Evolutionary conservation across 2,888 invertebrate species (phyloP).

Genomic region (Ypsolopha scabrella): DNA sequence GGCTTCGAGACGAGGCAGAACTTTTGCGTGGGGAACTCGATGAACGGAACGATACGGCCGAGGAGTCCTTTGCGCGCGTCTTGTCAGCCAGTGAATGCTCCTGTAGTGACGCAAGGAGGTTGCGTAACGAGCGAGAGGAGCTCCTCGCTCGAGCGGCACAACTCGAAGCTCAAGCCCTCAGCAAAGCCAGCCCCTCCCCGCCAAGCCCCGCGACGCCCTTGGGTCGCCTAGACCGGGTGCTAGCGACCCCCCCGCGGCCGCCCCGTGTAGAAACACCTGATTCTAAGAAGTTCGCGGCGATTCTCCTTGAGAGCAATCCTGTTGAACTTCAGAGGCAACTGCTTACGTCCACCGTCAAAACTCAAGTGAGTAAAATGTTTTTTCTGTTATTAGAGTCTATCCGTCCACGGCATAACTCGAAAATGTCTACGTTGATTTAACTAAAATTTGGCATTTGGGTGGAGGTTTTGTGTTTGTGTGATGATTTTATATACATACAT

Average conservation of each 20-base stretch:
- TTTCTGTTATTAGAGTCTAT: too few relatives aligned
- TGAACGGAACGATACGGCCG: conserved; percentile 68
- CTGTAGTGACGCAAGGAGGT: conserved; percentile 63
- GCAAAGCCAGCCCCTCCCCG: conserved; percentile 60
- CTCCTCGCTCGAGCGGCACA: conserved; percentile 80
- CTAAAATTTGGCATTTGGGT: too few relatives aligned
- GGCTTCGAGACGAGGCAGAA: conserved; percentile 78
- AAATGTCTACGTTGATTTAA: too few relatives aligned
- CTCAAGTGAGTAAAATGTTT: conserved; percentile 73
- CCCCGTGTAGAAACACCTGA: conserved; percentile 76
- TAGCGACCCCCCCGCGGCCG: conserved; percentile 74
- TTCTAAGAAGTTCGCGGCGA: conserved; percentile 83
- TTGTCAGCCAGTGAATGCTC: conserved; percentile 27
- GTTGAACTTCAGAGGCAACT: conserved; percentile 87
- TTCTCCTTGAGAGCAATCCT: conserved; percentile 84
- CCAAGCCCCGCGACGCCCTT: conserved; percentile 61
- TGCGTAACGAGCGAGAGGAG: conserved; percentile 81
- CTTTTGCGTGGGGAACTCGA: conserved; percentile 70
- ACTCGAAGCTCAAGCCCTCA: conserved; percentile 79
- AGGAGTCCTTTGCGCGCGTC: conserved; percentile 74
- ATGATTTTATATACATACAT: too few relatives aligned
- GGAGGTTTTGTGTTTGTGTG: too few relatives aligned
- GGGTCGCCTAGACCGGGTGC: conserved; percentile 77
- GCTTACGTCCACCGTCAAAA: conserved; percentile 83
- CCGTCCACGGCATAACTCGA: too few relatives aligned